Base-by-base conservation (phyloP, 2,797 vertebrate genomes). In the Oreochromis grahami region DNA sequence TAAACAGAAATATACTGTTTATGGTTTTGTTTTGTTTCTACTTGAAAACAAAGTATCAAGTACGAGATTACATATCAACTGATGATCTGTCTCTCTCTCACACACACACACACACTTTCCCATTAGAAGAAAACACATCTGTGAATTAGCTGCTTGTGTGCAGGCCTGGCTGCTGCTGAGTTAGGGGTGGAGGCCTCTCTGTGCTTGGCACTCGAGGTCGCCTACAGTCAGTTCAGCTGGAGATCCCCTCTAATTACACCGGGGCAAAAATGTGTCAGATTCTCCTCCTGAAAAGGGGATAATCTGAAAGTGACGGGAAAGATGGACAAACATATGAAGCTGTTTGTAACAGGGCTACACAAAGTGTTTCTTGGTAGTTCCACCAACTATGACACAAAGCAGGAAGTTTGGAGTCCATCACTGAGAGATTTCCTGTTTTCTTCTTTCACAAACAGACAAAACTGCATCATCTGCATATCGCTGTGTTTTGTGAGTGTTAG, bases 71-170 rank as follows among this genome's bases (percentile, higher is more conserved):
- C 41, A 43, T 6, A 5, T 43, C 10, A 10, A 38, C 10, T 38
- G 36, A 38, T 38, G 36, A 38, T 11, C 36, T 38, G 2, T 4
- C 36, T 2, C 36, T 10, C 38, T 5, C 36, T 1, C 38, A 11
- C 38, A 12, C 38, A 12, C 38, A 12, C 38, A 41, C 38, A 12
- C 38, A 41, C 38, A 12, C 34, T 34, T 86, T 84, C 76, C 68
- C 68, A 85, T 85, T 81, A 60, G 78, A 68, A 77, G 21, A 58
- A 79, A 81, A 79, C 81, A 82, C 14, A 8, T 82, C 65, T 65
- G 80, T 89, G 81, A 84, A 89, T 36, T 77, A 89, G 84, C 4
- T 58, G 53, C 81, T 82, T 87, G 88, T 91, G 65, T 45, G 65
- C 24, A 45, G 65, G 3, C 65, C 21, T 26, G 65, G 65, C 41